Base-by-base conservation (phyloP, 2,113 vertebrate species). In the Sinocyclocheilus anshuiensis region DNA sequence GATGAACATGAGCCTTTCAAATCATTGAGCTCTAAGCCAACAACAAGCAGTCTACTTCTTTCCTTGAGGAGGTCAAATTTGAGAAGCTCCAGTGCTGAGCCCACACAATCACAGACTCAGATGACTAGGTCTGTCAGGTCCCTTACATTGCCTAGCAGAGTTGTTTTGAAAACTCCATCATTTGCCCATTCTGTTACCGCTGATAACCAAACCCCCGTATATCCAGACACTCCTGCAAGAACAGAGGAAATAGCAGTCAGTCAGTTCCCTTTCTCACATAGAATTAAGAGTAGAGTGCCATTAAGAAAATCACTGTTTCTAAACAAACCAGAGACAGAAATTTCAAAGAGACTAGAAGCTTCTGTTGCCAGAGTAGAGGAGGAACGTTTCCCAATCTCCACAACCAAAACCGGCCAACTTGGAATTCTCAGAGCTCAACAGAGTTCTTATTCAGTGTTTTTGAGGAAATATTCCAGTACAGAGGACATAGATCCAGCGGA, bases 21-120 rank as follows among this genome's bases (percentile, higher is more conserved):
- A 24, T 75, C 89, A 86, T n/a, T 83, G 84, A 92, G 89, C 72
- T 94, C 94, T 10, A 93, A 93, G 80, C 94, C 94, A 83, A 92
- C 92, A 80, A 94, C 92, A 8, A 95, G 94, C 90, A 93, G 92
- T 42, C 22, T 94, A 2, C 93, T 94, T 89, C 88, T 94, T n/a
- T 95, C 94, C 29, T 86, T 93, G 75, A 92, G 95, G 71, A 90
- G 89, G 82, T 24, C 78, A 6, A 88, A 93, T 79, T 90, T 84
- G 71, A 91, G 79, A 61, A 92, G 71, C 24, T 33, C 81, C 1
- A 67, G 18, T 79, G 26, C 53, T 33, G 81, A 84, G 29, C 15
- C 65, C 9, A 55, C 65, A 9, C 77, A 89, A 29, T 85, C 86
- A 45, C 79, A 91, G 4, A 87, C 75, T 18, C 90, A 83, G 22